phyloP scores from a whole-genome alignment of 2,888 invertebrate species.

The Microctonus aethiopoides region DNA sequence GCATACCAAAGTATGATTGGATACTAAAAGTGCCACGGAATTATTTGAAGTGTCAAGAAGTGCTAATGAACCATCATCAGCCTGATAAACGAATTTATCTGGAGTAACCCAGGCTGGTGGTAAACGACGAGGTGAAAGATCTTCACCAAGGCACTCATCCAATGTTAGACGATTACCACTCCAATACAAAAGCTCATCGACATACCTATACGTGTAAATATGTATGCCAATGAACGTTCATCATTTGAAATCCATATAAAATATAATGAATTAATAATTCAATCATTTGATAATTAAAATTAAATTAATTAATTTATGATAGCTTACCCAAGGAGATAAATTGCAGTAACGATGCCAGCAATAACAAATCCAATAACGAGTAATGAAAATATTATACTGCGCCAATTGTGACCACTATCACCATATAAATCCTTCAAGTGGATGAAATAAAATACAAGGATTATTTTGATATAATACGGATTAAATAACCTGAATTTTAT shows the following conservation, averaged over 20 bases:
- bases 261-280: constrained; percentile 12
- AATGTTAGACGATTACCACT: constrained; percentile 87
- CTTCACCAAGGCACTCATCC: constrained; percentile 85
- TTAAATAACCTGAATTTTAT: neutral
- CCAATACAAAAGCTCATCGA: constrained; percentile 90
- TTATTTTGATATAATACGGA: constrained; percentile 4
- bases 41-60: constrained; percentile 84
- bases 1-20: constrained; percentile 87
- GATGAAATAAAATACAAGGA: constrained; percentile 2
- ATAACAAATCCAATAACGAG: constrained; percentile 89
- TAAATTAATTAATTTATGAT: constrained; percentile 5
- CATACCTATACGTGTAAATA: constrained; percentile 76
- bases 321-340: constrained; percentile 84
- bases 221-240: neutral
- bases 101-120: constrained; percentile 86
- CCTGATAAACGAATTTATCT: constrained; percentile 86
- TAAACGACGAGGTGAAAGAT: constrained; percentile 77
- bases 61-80: constrained; percentile 86
- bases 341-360: constrained; percentile 88
- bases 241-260: neutral
- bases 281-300: constrained; percentile 12
- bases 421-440: constrained; percentile 79
- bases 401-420: constrained; percentile 88
- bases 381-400: constrained; percentile 86
- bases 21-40: constrained; percentile 82